Base-by-base conservation (phyloP, 2,888 invertebrate species). In the Cheilosia grossa region DNA sequence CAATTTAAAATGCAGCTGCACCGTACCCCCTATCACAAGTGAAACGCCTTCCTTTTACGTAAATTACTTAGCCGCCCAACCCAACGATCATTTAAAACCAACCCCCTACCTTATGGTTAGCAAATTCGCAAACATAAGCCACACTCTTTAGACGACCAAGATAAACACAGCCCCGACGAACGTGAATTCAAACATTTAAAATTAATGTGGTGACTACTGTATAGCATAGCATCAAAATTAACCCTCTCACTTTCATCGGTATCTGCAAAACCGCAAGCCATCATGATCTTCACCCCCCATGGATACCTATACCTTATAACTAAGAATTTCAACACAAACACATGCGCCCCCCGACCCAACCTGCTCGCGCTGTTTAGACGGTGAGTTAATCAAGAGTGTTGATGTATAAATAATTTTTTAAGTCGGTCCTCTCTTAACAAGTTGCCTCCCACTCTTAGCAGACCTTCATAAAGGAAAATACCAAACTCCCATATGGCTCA, bases 371-470 rank as follows among this genome's bases (percentile, higher is more conserved):
- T 33, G n/a, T 21, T 24, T 40, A 44, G 51, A 61, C 44, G 58
- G 42, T 56, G 58, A 64, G 79, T 79, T 58, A 64, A 72, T 72
- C 64, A 79, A 70, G 64, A 66, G 79, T 72, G 79, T 72, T 72
- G 79, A 79, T 63, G 64, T 64, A 66, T 49, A 72, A 79, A 72
- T 79, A 79, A 58, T 72, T 54, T 64, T 58, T 66, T 70, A 42
- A 69, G 69, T 77, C 61, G 6, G 54, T 59, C 3, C 33, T n/a
- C 53, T 67, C 54, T 56, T 51, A 17, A 51, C 51, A 27, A 15
- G 24, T 21, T 13, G 15, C 1, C 10, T 24, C 24, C 51, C 24
- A 24, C 51, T 51, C 27, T n/a, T 5, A 51, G 21, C 27, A 51
- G 21, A 17, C 44, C 44, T 47, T 47, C 13, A 17, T 37, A 30